Base-by-base conservation (phyloP, 2,888 invertebrate genomes). In the Xestia c-nigrum region DNA sequence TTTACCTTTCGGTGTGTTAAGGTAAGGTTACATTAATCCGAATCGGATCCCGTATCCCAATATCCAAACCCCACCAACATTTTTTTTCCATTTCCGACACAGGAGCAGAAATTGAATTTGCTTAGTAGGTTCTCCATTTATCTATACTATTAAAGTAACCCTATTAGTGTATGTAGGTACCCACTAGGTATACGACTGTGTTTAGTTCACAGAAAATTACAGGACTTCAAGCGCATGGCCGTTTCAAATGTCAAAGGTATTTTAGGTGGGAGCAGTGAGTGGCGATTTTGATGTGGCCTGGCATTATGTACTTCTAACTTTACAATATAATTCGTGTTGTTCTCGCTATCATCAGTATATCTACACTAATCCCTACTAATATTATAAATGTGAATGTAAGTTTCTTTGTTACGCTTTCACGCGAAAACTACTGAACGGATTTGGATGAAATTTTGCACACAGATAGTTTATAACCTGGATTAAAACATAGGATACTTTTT, bases 21-120 rank as follows among this genome's bases (percentile, higher is more conserved):
- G 76, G 69, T 63, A 70, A 59, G 52, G 19, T 7, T 24, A 67
- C 72, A 71, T 81, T 67, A 67, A 70, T 70, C 6, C 10, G 55
- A 43, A 43, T 61, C 38, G 66, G 19, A 74, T 70, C 55, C 31
- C 67, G 21, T 57, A n/a, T 9, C 43, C 3, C n/a, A 57, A 78
- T 31, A 69, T 66, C 55, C 52, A 40, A n/a, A n/a, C 19, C 14
- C 7, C 55, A 55, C 5, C 31, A 31, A 31, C 3, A 31, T 31
- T 66, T 69, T 47, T 74, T 66, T 46, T 9, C 10, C 10, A 65
- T 69, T 74, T 40, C 31, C 19, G 12, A 66, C 7, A 70, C 40
- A 55, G n/a, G 6, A 24, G 4, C 16, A 40, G 19, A 14, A 47
- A 65, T 69, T 65, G 9, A 50, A 65, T 52, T 74, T 57, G 14